phyloP scores from a whole-genome alignment of 2,888 invertebrate species.

The Polydesmus complanatus region DNA sequence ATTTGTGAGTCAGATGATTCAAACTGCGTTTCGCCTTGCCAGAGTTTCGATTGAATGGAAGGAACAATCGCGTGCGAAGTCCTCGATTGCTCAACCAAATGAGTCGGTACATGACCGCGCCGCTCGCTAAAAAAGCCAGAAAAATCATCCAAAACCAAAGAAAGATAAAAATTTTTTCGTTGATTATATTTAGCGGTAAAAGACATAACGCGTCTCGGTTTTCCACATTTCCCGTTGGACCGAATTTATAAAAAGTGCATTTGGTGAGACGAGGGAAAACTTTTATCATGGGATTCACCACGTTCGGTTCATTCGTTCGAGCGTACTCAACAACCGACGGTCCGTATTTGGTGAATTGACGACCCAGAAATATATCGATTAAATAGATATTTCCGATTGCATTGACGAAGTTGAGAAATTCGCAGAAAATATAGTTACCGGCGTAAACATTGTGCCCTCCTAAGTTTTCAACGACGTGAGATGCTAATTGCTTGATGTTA shows the following conservation, averaged over 20 bases:
- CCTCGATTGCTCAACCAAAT: conserved; percentile 64
- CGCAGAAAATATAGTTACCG: conserved; percentile 47
- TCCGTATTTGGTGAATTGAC: conserved; percentile 72
- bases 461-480: conserved; percentile 20
- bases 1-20: conserved; percentile 49
- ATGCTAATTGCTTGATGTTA: conserved; percentile 31
- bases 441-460: conserved; percentile 20
- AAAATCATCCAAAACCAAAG: conserved; percentile 85
- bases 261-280: conserved; percentile 71
- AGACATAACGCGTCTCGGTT: conserved; percentile 73
- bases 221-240: conserved; percentile 74
- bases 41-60: conserved; percentile 61
- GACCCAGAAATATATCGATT: conserved; percentile 67
- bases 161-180: conserved; percentile 86
- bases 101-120: conserved; percentile 63
- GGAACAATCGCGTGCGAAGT: conserved; percentile 65
- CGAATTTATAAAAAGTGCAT: conserved; percentile 80
- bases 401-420: conserved; percentile 65
- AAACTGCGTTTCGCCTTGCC: conserved; percentile 61
- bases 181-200: conserved; percentile 73
- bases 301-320: conserved; percentile 68
- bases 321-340: conserved; percentile 65
- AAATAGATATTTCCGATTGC: conserved; percentile 76
- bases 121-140: conserved; percentile 53
- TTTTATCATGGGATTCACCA: conserved; percentile 73